A percentile compares a stretch with the other conserved stretches of the same genome.
Evolutionary conservation across 2,888 invertebrate genomes (phyloP).

Genomic region (Lasioglossum leucozonium): DNA sequence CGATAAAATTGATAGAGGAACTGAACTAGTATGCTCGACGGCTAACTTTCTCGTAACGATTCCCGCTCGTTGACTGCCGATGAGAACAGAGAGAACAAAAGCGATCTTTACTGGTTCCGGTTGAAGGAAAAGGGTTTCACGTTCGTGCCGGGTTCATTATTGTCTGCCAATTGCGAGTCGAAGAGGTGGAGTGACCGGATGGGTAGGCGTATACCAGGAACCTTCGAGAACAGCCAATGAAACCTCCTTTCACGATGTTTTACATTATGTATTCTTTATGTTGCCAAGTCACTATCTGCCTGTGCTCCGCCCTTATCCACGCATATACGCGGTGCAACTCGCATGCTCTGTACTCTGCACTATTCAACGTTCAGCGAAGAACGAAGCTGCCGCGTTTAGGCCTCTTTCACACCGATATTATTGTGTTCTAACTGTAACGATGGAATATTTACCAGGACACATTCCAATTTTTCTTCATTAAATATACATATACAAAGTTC

Average conservation of each 20-base stretch:
- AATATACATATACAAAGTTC: too few relatives aligned
- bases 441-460: conserved; percentile 20
- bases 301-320: conserved; percentile 80
- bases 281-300: conserved; percentile 82
- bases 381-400: conserved; percentile 51
- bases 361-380: conserved; percentile 42
- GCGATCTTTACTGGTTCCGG: background rate
- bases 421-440: background rate
- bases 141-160: conserved; percentile 66
- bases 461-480: conserved; percentile 29
- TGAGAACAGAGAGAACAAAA: background rate
- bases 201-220: conserved; percentile 80
- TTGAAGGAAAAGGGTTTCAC: conserved; percentile 36
- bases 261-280: conserved; percentile 82
- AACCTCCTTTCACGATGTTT: conserved; percentile 79
- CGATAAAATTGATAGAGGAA: too few relatives aligned
- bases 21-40: too few relatives aligned
- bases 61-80: background rate
- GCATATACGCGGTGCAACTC: conserved; percentile 32
- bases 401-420: conserved; percentile 39
- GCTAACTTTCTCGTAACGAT: background rate
- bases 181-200: conserved; percentile 79
- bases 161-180: conserved; percentile 77
- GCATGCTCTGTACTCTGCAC: conserved; percentile 37
- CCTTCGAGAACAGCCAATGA: conserved; percentile 77